phyloP scores from a whole-genome alignment of 2,888 invertebrate genomes.

The Germaria angustata region DNA sequence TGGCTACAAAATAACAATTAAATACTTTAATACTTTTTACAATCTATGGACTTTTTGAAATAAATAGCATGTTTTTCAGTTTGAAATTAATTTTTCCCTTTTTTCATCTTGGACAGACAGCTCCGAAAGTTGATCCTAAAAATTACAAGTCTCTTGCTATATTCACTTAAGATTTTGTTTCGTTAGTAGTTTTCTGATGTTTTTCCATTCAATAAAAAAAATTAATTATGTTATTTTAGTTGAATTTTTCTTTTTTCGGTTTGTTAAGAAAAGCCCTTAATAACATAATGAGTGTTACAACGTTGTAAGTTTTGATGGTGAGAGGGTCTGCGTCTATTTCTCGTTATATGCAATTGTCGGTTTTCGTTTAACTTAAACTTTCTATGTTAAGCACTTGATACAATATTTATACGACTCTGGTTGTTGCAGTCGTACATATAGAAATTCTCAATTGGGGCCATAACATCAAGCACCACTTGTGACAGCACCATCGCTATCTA shows the following conservation, averaged over 20 bases:
- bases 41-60: constrained; percentile 60
- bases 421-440: constrained; percentile 28
- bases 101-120: not conserved
- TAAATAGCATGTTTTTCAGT: constrained; percentile 4
- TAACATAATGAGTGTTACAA: constrained; percentile 10
- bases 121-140: not conserved
- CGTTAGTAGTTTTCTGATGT: not conserved
- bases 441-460: constrained; percentile 54
- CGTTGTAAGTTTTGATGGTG: not conserved
- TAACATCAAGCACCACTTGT: constrained; percentile 63
- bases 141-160: too few species aligned
- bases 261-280: constrained; percentile 29
- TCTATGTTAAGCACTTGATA: constrained; percentile 63
- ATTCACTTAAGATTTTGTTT: not conserved
- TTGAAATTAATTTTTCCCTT: not conserved
- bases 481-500: constrained; percentile 57
- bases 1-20: constrained; percentile 52
- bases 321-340: constrained; percentile 18
- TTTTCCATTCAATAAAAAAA: not conserved
- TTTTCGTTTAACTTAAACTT: constrained; percentile 41
- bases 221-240: not conserved
- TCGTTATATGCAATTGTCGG: constrained; percentile 38
- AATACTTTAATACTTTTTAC: constrained; percentile 60
- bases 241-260: constrained; percentile 6
- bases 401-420: constrained; percentile 59